These are phyloP conservation scores for Seladonia tumulorum DNA, from an alignment of 2,888 invertebrate species.

Conservation along the genomic window DNA sequence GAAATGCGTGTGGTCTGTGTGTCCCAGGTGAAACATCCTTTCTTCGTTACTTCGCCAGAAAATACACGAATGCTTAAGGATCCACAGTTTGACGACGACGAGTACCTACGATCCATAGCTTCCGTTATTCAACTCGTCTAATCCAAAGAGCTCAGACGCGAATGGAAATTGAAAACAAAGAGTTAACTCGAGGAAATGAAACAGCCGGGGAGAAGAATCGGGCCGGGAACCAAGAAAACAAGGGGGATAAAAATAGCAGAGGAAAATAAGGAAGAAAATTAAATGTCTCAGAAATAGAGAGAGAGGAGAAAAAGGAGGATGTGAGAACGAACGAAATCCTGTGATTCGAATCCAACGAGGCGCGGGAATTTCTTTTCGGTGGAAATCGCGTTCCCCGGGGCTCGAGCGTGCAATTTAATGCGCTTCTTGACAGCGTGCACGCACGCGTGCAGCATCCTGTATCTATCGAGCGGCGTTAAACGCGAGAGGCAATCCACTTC, in stretches of 20 bases:
- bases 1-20: not conserved
- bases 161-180: not conserved
- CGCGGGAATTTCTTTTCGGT: not conserved
- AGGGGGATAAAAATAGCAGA: not conserved
- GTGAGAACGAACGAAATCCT: not conserved
- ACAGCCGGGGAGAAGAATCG: not conserved
- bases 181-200: not conserved
- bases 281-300: not conserved
- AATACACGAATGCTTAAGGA: too few species aligned
- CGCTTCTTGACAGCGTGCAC: not conserved
- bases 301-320: not conserved
- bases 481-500: conserved; percentile 1
- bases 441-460: not conserved
- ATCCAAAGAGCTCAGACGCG: not conserved
- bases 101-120: not conserved
- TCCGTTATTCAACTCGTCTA: not conserved
- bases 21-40: too few species aligned
- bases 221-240: not conserved
- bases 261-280: not conserved
- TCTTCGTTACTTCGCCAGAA: too few species aligned
- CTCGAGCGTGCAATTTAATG: not conserved
- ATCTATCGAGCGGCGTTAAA: conserved; percentile 26
- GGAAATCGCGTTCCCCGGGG: not conserved
- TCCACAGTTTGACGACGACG: too few species aligned
- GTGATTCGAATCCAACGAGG: not conserved